phyloP scores from a whole-genome alignment of 2,797 vertebrate species.

The Halcyon chelicuti region DNA sequence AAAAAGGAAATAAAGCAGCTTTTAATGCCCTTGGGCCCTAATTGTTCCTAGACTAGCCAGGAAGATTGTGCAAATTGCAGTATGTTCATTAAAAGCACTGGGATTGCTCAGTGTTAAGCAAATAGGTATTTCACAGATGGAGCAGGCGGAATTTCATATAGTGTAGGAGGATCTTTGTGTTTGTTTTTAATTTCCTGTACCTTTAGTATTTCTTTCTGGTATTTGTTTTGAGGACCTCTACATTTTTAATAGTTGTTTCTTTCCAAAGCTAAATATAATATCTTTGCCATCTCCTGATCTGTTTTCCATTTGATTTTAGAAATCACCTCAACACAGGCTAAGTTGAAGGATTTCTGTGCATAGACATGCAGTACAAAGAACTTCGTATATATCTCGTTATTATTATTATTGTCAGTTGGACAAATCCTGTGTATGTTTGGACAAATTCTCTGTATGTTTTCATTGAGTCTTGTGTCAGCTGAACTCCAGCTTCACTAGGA shows the following conservation, averaged over 20 bases:
- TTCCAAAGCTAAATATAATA: background rate
- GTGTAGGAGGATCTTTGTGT: background rate
- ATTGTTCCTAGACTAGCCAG: background rate
- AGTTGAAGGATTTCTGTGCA: background rate
- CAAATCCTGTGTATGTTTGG: background rate
- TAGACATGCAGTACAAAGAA: background rate
- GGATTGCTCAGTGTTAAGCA: background rate
- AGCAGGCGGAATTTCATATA: background rate
- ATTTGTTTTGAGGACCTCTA: background rate
- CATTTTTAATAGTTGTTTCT: background rate
- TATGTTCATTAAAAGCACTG: background rate
- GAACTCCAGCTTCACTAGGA: background rate
- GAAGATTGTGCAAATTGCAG: background rate
- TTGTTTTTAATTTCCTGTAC: background rate
- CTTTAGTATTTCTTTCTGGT: constrained; percentile 13
- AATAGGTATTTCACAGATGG: background rate
- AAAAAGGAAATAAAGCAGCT: background rate
- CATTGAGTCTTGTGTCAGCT: background rate
- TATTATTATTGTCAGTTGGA: constrained; percentile 2
- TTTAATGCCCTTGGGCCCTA: background rate
- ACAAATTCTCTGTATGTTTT: background rate
- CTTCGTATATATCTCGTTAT: background rate
- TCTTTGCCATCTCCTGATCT: background rate
- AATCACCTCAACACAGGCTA: background rate
- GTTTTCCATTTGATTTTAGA: background rate